Conservation (phyloP, 1,140 invertebrate genomes). For the Microvelia longipes region DNA sequence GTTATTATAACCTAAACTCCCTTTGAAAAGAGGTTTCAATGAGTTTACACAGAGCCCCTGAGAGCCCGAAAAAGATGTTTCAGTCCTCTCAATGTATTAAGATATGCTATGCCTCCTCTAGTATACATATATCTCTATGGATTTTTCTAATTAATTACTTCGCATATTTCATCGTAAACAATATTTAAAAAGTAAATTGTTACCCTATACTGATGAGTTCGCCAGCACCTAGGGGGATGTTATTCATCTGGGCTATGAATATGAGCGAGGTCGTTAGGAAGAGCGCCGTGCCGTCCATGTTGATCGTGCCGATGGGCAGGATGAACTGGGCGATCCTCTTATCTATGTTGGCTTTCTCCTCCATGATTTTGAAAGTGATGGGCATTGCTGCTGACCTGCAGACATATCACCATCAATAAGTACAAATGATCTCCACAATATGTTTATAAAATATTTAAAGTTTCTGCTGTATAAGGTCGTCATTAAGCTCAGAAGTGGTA, state of each 20-base stretch:
- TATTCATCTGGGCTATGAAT: conserved; percentile 85
- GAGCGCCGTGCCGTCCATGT: conserved; percentile 87
- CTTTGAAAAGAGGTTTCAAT: no score
- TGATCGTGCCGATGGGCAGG: conserved; percentile 79
- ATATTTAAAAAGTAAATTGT: background rate
- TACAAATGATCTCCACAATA: background rate
- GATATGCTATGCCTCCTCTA: no score
- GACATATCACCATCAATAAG: conserved; percentile 18
- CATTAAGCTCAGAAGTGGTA: background rate
- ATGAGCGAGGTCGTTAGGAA: conserved; percentile 77
- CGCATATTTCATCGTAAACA: no score
- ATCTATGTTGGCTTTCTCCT: conserved; percentile 78
- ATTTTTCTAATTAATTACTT: no score
- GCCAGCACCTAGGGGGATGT: conserved; percentile 56
- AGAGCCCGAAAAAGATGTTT: no score
- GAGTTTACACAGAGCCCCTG: no score
- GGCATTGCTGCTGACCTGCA: conserved; percentile 82
- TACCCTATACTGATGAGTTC: conserved; percentile 66
- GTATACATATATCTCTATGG: no score
- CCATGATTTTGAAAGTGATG: conserved; percentile 84
- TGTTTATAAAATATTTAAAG: background rate
- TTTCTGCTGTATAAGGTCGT: background rate
- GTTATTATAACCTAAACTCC: no score
- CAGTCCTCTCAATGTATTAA: no score
- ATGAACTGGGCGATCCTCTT: conserved; percentile 79